These are phyloP conservation scores for Denticeps clupeoides DNA, from an alignment of 2,797 vertebrate species.

Conservation along the genomic window DNA sequence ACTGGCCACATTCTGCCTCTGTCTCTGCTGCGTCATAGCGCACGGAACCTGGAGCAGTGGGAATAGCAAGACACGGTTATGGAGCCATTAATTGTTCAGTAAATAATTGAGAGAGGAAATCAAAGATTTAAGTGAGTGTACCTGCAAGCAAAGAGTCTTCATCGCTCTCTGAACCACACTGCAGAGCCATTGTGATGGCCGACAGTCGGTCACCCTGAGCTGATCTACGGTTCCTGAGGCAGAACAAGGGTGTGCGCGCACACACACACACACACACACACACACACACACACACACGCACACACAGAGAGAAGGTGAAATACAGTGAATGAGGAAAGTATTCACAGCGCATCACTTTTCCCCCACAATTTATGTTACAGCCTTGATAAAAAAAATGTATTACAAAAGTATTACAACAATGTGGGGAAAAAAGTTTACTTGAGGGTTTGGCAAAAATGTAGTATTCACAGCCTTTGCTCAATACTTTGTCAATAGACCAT, in stretches of 20 bases:
- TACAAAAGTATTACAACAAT: no score
- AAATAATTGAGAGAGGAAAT: not conserved
- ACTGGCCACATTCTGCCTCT: constrained; percentile 86
- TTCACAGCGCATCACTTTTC: no score
- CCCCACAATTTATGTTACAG: no score
- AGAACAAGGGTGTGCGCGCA: not conserved
- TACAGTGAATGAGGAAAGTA: no score
- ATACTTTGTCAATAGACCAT: no score
- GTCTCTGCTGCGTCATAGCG: constrained; percentile 89
- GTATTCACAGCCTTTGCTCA: no score
- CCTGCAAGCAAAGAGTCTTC: constrained; percentile 88
- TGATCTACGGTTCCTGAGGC: constrained; percentile 82
- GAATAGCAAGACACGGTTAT: not conserved
- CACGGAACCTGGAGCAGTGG: constrained; percentile 62
- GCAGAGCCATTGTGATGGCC: constrained; percentile 81
- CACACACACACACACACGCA: not conserved
- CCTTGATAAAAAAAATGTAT: no score
- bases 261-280: constrained; percentile 10
- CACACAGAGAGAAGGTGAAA: no score
- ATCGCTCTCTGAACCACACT: constrained; percentile 94
- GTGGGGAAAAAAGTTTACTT: no score
- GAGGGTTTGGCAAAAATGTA: no score
- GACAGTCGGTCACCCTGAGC: constrained; percentile 87
- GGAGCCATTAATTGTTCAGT: not conserved
- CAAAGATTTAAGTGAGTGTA: constrained; percentile 34